Evolutionary conservation across 2,888 invertebrate genomes (phyloP), one percentile per base, ranked within the genome.

Genomic region (Sepiola atlantica): DNA sequence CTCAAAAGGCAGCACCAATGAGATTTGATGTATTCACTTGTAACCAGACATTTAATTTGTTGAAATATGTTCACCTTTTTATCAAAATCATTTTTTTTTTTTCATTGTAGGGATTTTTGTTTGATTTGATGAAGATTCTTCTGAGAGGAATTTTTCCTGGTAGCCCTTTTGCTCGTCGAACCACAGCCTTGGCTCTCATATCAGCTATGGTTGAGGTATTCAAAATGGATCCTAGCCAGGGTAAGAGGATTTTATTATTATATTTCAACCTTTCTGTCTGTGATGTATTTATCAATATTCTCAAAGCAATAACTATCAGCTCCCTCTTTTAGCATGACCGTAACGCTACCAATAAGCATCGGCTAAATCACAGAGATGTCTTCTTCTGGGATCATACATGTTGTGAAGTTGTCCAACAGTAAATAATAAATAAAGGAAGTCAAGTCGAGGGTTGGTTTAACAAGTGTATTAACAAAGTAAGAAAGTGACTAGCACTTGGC

Each of bases 111-210:
- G 95, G 54, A 14, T 97, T 97, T 95, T 95, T 96, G 90, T n/a
- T 93, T 16, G 96, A 96, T 96, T 95, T 97, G 92, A 94, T 95
- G 32, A 94, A 95, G 24, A 94, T 95, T 92, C 94, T 97, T 95
- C 95, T 97, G 55, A 90, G 94, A 35, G 95, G 95, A 94, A 95
- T 97, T 28, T 96, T 96, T 93, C 96, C 96, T 8, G 96, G 96
- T 2, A 95, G 96, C 45, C 95, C 96, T 18, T 97, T 97, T 95
- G 96, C 97, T 4, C 95, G 96, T 18, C 95, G 97, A 32, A 96
- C 97, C 8, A 96, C 96, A 8, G 96, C 96, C 92, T 96, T 97
- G 55, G 94, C 95, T 12, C 90, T 96, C 1, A 95, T 97, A 14
- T 95, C 95, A 0, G 94, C 96, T 12, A 93, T 97, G 92, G 94